Conservation (phyloP, 23 tunicate genomes). For the Clavelina lepadiformis region DNA sequence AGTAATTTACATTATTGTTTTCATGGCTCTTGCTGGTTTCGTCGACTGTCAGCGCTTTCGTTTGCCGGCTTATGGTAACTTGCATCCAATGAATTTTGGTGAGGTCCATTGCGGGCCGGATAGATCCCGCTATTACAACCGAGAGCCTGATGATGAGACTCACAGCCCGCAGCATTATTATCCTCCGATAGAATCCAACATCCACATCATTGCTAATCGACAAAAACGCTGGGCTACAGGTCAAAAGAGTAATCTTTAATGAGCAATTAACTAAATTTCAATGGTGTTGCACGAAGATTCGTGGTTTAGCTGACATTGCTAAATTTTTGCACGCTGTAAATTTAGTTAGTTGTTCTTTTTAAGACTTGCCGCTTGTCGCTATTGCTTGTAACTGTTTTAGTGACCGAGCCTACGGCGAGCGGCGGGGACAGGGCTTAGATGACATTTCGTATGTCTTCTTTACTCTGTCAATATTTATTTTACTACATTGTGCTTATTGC, state of each 20-base stretch:
- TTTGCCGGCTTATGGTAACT: constrained; percentile 43
- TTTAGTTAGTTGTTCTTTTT: too few relatives aligned
- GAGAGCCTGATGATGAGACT: too few relatives aligned
- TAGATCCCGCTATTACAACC: constrained; percentile 47
- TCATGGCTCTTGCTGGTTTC: too few relatives aligned
- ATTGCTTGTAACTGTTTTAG: not conserved
- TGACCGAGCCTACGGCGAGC: too few relatives aligned
- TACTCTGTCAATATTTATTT: not conserved
- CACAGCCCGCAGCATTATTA: too few relatives aligned
- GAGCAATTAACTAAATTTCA: not conserved
- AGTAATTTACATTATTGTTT: too few relatives aligned
- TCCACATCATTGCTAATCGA: constrained; percentile 7
- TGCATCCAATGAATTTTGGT: constrained; percentile 55
- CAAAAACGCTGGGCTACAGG: constrained; percentile 54
- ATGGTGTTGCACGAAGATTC: too few relatives aligned
- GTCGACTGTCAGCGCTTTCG: constrained; percentile 18
- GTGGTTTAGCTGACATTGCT: too few relatives aligned
- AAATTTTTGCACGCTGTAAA: too few relatives aligned
- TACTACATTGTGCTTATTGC: not conserved
- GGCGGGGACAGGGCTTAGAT: too few relatives aligned
- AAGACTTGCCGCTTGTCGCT: too few relatives aligned
- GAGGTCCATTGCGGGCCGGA: constrained; percentile 90
- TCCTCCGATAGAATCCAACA: too few relatives aligned
- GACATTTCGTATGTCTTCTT: not conserved
- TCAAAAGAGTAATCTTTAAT: constrained; percentile 1